A percentile compares a stretch with the other conserved stretches of the same genome.
Conservation (phyloP, 1,140 invertebrate species). For the Pararge aegeria region DNA sequence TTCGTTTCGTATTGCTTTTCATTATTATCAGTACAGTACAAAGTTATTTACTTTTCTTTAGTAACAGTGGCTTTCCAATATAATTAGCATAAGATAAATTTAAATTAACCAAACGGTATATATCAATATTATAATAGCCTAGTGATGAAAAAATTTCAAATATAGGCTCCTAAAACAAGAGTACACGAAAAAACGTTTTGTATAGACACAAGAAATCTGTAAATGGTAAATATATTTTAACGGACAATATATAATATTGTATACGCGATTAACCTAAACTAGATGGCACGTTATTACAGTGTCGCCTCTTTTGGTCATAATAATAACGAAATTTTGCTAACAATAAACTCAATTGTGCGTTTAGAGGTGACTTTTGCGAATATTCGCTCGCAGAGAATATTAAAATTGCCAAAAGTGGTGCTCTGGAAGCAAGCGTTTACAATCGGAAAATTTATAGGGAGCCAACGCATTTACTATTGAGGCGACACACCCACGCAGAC, state of each 20-base stretch:
- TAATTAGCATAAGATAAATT: constrained; percentile 55
- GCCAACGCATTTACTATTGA: constrained; percentile 44
- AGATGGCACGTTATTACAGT: constrained; percentile 80
- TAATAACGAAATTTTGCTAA: constrained; percentile 59
- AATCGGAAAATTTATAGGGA: constrained; percentile 25
- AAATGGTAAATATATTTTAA: constrained; percentile 81
- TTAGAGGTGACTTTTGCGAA: constrained; percentile 31
- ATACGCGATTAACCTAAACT: constrained; percentile 80
- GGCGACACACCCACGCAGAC: constrained; percentile 75
- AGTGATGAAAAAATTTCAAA: constrained; percentile 66
- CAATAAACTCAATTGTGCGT: constrained; percentile 75
- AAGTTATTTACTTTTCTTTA: constrained; percentile 56
- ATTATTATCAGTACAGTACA: constrained; percentile 32
- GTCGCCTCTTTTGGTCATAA: constrained; percentile 76
- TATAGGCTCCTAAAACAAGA: constrained; percentile 81
- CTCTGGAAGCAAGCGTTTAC: constrained; percentile 20
- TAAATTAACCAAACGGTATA: constrained; percentile 61
- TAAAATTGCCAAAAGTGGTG: constrained; percentile 16
- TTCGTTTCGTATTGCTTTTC: constrained; percentile 20
- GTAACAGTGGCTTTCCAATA: constrained; percentile 46
- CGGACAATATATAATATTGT: constrained; percentile 80
- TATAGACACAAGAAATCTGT: constrained; percentile 80
- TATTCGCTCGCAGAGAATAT: constrained; percentile 11
- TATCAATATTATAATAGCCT: constrained; percentile 57
- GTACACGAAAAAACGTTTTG: constrained; percentile 79